phyloP scores from a whole-genome alignment of 2,113 vertebrate species.

The Aptenodytes patagonicus region DNA sequence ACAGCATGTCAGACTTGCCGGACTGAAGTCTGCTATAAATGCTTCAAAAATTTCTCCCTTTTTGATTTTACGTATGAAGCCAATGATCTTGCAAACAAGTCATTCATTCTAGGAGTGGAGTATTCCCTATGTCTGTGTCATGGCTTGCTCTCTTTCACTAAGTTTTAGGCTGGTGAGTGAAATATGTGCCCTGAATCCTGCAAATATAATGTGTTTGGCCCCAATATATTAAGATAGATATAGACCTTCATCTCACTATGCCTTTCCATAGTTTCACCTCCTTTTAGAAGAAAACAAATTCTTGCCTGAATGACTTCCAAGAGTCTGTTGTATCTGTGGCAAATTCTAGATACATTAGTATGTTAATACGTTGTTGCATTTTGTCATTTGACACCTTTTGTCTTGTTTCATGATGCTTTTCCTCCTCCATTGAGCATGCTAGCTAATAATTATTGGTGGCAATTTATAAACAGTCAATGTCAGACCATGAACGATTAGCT shows the following conservation, averaged over 20 bases:
- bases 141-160: neutral
- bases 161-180: neutral
- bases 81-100: neutral
- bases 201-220: neutral
- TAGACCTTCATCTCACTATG: neutral
- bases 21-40: neutral
- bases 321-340: neutral
- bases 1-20: neutral
- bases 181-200: rapidly evolving
- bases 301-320: neutral
- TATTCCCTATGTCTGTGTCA: neutral
- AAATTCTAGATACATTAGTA: neutral
- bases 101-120: neutral
- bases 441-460: neutral
- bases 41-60: neutral
- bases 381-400: neutral
- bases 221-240: neutral
- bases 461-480: neutral
- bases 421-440: neutral
- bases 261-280: neutral
- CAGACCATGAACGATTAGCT: neutral
- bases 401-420: neutral
- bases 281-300: neutral
- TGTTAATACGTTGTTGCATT: neutral
- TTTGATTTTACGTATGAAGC: neutral